phyloP scores from a whole-genome alignment of 1,140 invertebrate species.

The Pteromalus puparum region DNA sequence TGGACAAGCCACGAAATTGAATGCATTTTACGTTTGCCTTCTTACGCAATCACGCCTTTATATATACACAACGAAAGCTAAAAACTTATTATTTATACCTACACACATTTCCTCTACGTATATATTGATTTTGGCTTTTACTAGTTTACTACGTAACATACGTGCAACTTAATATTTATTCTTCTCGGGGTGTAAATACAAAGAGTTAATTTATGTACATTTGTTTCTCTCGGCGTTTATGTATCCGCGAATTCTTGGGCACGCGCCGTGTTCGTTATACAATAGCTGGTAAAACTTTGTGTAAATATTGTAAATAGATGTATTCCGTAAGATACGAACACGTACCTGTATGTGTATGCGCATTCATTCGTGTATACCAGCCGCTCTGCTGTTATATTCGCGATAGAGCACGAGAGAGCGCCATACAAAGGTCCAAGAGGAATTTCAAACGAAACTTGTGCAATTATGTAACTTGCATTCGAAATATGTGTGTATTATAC shows the following conservation, averaged over 20 bases:
- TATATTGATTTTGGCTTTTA: constrained; percentile 1
- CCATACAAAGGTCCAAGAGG: not conserved
- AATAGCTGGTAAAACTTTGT: constrained; percentile 7
- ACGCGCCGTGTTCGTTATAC: not conserved
- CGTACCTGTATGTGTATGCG: not conserved
- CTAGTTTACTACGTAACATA: not conserved
- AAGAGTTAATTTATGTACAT: not conserved
- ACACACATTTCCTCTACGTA: not conserved
- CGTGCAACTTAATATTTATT: constrained; percentile 19
- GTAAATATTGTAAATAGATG: constrained; percentile 47
- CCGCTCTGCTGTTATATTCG: not conserved
- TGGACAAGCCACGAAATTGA: not conserved
- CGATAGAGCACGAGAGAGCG: not conserved
- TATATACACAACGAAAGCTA: not conserved
- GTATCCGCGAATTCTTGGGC: not conserved
- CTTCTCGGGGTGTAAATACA: not conserved
- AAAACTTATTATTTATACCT: not conserved
- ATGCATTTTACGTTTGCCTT: constrained; percentile 11
- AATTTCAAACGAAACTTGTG: not conserved
- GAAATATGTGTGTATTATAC: not conserved
- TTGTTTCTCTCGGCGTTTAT: not conserved
- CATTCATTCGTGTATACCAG: not conserved
- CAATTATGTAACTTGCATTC: not conserved
- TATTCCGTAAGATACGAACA: not conserved
- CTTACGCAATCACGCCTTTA: not conserved